Evolutionary conservation across 2,888 invertebrate species (phyloP).

Genomic region (Pseudococcus jackbeardsleyi): DNA sequence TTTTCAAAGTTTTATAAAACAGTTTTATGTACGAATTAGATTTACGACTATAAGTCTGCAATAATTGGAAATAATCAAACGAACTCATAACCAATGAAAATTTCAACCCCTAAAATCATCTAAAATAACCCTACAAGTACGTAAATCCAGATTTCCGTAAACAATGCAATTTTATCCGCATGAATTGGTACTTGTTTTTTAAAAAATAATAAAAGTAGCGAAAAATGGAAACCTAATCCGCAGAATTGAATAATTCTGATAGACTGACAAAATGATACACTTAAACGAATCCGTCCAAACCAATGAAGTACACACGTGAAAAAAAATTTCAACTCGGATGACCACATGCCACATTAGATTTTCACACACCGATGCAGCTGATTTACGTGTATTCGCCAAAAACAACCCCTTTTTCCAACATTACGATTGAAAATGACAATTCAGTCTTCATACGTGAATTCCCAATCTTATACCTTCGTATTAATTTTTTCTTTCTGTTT

Average conservation of each 20-base stretch:
- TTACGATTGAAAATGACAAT: not conserved
- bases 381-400: not conserved
- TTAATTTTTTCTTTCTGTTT: not conserved
- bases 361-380: not conserved
- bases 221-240: not conserved
- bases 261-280: not conserved
- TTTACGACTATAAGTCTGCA: too few relatives aligned
- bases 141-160: too few relatives aligned
- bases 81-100: too few relatives aligned
- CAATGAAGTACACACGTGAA: not conserved
- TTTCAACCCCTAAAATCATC: too few relatives aligned
- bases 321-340: conserved; percentile 4
- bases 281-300: conserved; percentile 24
- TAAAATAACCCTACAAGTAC: too few relatives aligned
- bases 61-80: too few relatives aligned
- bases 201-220: not conserved
- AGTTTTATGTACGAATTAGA: too few relatives aligned
- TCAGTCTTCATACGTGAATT: not conserved
- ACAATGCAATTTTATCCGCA: not conserved
- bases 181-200: not conserved
- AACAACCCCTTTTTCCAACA: not conserved
- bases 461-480: too few relatives aligned
- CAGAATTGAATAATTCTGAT: not conserved
- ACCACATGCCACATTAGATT: not conserved
- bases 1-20: too few relatives aligned